Base-by-base conservation (phyloP, 2,888 invertebrate species). In the Sinhomidia bicolor region DNA sequence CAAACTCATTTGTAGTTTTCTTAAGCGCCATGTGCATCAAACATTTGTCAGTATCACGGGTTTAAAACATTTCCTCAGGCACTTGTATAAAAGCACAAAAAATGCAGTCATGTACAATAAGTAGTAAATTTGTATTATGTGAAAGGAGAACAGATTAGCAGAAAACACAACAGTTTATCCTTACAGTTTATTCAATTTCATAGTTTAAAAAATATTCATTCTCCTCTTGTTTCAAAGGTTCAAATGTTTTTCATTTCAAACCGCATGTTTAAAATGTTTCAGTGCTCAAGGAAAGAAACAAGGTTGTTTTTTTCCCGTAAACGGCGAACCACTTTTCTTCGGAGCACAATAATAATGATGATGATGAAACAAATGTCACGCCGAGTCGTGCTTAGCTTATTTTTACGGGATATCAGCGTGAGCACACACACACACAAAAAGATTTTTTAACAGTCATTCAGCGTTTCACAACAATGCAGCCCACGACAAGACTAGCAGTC, bases 371-470 rank as follows among this genome's bases (percentile, higher is more conserved):
- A 78, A 83, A 79, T 57, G 41, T 83, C 83, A 88, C 83, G 88
- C 57, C 20, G 81, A 81, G 86, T 87, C 86, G 81, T 87, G 86
- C 74, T 17, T 54, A 57, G 83, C 17, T 65, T 51, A 78, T 82
- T 88, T 87, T 88, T 88, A 83, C 88, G 88, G 88, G 78, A 88
- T 68, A 88, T 88, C 83, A 88, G 78, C 83, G 51, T 88, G 83
- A 82, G 76, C 54, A 36, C 74, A 87, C 81, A 36, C 74, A 87
- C 81, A 74, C 20, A 36, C 36, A 36, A 76, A 78, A 68, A 29
- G 32, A 7, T 78, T 78, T 78, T 54, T 41, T 29, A 14, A 71
- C 23, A 44, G 20, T 44, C 71, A 23, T 60, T 84, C 51, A 17
- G 26, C 79, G 54, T 78, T 85, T 85, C 68, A 36, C 62, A 65